Percentiles rank a stretch among this genome's conserved stretches.
phyloP scores from a whole-genome alignment of 2,797 vertebrate genomes.

The Euthynnus affinis region DNA sequence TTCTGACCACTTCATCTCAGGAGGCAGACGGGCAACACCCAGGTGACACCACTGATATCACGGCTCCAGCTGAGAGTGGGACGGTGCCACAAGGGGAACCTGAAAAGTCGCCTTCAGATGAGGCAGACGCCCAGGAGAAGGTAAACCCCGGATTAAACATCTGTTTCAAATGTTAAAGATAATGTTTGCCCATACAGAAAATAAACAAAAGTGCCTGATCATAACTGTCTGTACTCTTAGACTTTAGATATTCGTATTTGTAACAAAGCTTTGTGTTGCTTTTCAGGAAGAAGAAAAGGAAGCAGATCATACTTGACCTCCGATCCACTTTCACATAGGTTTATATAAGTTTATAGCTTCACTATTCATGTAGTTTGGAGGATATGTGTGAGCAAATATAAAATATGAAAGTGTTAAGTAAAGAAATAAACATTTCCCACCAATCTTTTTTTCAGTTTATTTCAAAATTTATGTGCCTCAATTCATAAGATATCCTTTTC shows the following conservation, averaged over 20 bases:
- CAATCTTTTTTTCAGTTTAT: neutral
- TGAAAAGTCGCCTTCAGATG: neutral
- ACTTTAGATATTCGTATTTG: neutral
- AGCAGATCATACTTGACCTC: neutral
- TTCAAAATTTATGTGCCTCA: neutral
- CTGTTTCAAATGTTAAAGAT: neutral
- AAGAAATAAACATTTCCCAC: conserved; percentile 19
- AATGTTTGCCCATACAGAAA: neutral
- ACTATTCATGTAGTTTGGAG: neutral
- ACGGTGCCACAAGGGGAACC: neutral
- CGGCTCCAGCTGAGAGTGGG: conserved; percentile 24
- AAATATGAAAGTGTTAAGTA: neutral
- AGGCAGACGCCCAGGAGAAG: conserved; percentile 29
- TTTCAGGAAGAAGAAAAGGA: conserved; percentile 67
- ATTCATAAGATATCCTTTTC: neutral
- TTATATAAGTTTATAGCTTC: neutral
- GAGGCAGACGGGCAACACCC: conserved; percentile 30
- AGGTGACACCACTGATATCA: conserved; percentile 28
- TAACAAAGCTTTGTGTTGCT: conserved; percentile 29
- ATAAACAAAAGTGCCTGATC: neutral
- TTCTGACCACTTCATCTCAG: conserved; percentile 47
- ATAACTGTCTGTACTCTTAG: neutral
- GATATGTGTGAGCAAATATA: neutral
- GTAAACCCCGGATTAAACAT: neutral
- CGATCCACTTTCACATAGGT: neutral